A percentile compares a stretch with the other conserved stretches of the same genome.
Conservation (phyloP, 2,797 vertebrate species). For the Yasuhikotakia modesta region DNA sequence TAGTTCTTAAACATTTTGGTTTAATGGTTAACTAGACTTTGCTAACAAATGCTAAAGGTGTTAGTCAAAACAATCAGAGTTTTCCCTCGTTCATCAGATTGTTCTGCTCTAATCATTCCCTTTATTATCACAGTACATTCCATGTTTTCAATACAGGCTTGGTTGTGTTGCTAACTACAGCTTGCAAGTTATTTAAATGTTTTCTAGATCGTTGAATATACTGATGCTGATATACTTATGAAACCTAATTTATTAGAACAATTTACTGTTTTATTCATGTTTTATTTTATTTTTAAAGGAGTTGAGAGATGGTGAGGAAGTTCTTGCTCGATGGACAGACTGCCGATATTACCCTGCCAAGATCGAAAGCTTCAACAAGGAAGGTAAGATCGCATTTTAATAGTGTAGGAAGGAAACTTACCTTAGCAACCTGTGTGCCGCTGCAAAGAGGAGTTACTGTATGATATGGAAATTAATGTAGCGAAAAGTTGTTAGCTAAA, state of each 20-base stretch:
- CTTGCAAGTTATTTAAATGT: background rate
- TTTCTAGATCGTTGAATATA: too few species aligned
- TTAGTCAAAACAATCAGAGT: background rate
- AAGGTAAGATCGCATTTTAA: slow-evolving; percentile 72
- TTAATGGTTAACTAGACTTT: background rate
- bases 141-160: slow-evolving; percentile 10
- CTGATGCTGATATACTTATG: background rate
- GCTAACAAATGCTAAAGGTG: too few species aligned
- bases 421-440: background rate
- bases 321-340: slow-evolving; percentile 90
- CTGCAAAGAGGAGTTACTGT: background rate
- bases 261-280: slow-evolving; percentile 18
- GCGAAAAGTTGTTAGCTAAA: too few species aligned
- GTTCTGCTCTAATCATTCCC: background rate
- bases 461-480: too few species aligned
- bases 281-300: slow-evolving; percentile 71
- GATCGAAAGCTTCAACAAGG: slow-evolving; percentile 88
- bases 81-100: background rate
- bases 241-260: background rate
- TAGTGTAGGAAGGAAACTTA: background rate
- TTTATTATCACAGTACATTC: background rate
- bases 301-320: slow-evolving; percentile 87
- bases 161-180: background rate
- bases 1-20: background rate
- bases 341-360: slow-evolving; percentile 91